These are phyloP conservation scores for Drosophila pandora DNA, from an alignment of 1,140 invertebrate species.

Conservation along the genomic window DNA sequence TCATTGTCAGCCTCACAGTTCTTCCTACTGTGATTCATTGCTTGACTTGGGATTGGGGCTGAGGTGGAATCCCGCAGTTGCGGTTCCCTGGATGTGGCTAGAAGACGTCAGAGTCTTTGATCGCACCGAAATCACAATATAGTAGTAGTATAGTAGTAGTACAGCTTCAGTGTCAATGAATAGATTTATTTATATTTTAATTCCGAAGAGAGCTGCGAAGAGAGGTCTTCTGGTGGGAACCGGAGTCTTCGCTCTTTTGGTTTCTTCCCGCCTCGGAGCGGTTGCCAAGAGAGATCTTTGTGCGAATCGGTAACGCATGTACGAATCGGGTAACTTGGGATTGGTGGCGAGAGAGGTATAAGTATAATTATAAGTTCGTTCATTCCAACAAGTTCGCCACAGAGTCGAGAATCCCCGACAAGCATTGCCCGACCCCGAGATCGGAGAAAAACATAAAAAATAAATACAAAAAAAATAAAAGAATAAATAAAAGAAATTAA, in stretches of 20 bases:
- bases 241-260: background rate
- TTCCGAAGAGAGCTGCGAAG: constrained; percentile 20
- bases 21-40: constrained; percentile 22
- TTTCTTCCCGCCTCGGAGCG: background rate
- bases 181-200: constrained; percentile 4
- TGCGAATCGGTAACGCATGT: background rate
- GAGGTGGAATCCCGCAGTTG: constrained; percentile 16
- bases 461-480: constrained; percentile 6
- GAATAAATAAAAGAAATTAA: constrained; percentile 6
- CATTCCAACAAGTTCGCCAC: constrained; percentile 19
- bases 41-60: constrained; percentile 16
- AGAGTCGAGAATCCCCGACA: constrained; percentile 28
- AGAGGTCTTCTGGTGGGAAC: constrained; percentile 1
- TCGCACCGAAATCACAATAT: background rate
- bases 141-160: background rate
- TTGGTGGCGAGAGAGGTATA: background rate
- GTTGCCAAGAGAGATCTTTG: constrained; percentile 24
- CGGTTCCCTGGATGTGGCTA: background rate
- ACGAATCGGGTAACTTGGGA: background rate
- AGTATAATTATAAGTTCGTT: constrained; percentile 1
- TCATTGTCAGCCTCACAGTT: constrained; percentile 1
- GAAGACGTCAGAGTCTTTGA: constrained; percentile 36
- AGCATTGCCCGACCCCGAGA: constrained; percentile 31
- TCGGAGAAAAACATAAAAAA: constrained; percentile 32
- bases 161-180: background rate